Evolutionary conservation across 2,888 invertebrate genomes (phyloP).

Genomic region (Macrosoma leucophasiata): DNA sequence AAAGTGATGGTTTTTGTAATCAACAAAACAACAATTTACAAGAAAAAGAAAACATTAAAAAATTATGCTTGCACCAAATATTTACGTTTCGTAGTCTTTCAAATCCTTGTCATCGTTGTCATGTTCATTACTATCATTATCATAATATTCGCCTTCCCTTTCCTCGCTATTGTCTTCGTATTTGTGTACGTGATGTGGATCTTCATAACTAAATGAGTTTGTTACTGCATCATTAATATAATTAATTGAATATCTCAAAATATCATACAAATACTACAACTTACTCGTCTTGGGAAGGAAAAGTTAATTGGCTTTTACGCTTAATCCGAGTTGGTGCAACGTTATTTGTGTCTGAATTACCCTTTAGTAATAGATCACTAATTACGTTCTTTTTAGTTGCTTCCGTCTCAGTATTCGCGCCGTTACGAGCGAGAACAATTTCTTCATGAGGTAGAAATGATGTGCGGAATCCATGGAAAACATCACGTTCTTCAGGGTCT

Average conservation of each 20-base stretch:
- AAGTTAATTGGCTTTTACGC: constrained; percentile 47
- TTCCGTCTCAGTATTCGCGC: constrained; percentile 32
- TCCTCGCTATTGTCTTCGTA: constrained; percentile 32
- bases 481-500: constrained; percentile 74
- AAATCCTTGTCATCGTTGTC: constrained; percentile 41
- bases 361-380: constrained; percentile 51
- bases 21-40: too few species aligned
- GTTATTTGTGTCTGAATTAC: constrained; percentile 29
- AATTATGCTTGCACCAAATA: too few species aligned
- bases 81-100: too few species aligned
- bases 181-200: too few species aligned
- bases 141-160: constrained; percentile 39
- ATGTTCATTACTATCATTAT: constrained; percentile 37
- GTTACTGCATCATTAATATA: too few species aligned
- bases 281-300: constrained; percentile 50
- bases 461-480: constrained; percentile 78
- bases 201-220: too few species aligned
- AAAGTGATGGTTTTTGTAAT: too few species aligned
- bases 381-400: constrained; percentile 42
- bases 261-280: constrained; percentile 29
- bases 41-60: too few species aligned
- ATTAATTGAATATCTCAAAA: too few species aligned
- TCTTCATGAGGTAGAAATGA: constrained; percentile 77
- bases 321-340: constrained; percentile 45
- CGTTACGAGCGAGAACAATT: constrained; percentile 51